Base-by-base conservation (phyloP, 2,888 invertebrate genomes). In the Chymomyza fuscimana region DNA sequence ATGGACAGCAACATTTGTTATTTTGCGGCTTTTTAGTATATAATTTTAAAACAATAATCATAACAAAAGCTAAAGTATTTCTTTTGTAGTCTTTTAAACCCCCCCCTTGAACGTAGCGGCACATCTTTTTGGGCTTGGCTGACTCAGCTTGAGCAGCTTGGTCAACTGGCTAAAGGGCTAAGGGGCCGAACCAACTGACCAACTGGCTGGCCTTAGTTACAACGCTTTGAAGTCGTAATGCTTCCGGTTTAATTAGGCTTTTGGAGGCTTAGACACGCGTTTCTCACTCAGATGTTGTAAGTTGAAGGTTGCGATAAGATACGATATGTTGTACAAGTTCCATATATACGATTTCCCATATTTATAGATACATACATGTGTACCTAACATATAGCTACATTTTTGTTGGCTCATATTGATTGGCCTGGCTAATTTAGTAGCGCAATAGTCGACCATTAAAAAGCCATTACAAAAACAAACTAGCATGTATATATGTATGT, bases 171-270 rank as follows among this genome's bases (percentile, higher is more conserved):
- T 46, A 46, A 46, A 46, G 40, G 36, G 36, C 36, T 36, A 25
- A 25, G 25, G 25, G 32, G 32, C 32, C 32, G 4, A 1, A 32
- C 9, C 32, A 32, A 32, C 32, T 32, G 32, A 32, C 32, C 32
- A 46, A 46, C 40, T 46, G 40, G 40, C 40, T 54, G 65, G 78
- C 80, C 80, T 80, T 78, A 66, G 70, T 80, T 80, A 79, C 81
- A 78, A 75, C 51, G 52, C 54, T 73, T 66, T 22, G 74, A 59
- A 78, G 72, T 86, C 88, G 32, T 87, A 87, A 83, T 87, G 86
- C 88, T 83, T 83, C 88, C 86, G 83, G 87, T 83, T 86, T 76
- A 81, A 87, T 80, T 80, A 70, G 78, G 80, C 82, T 80, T 79
- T 46, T 65, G 73, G 54, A 51, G 58, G 25, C 63, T 66, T 54